Evolutionary conservation across 2,888 invertebrate species (phyloP), one percentile per base, ranked within the genome.

Genomic region (Agonopterix arenella): DNA sequence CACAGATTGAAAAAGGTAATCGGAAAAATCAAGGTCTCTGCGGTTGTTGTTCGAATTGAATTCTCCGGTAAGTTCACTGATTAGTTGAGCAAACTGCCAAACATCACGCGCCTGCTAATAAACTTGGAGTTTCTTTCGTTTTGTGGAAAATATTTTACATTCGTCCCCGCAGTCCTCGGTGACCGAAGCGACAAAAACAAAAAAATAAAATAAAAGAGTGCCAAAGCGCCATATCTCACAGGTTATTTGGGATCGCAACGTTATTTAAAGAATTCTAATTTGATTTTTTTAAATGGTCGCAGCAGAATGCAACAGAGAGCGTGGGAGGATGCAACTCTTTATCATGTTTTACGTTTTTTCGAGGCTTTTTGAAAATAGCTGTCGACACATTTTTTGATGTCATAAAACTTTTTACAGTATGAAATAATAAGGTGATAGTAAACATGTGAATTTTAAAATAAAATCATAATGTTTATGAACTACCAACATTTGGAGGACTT

Each of bases 211-310:
- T 67, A 64, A 72, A 62, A 68, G 64, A 52, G 5, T 64, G 63
- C 45, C 54, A 46, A 45, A 59, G 52, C 55, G 59, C 64, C 69
- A 73, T 75, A 76, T 73, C 62, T 76, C 73, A 74, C 71, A 57
- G 62, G 57, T 59, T 59, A 60, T 64, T 67, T 61, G 60, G 58
- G 54, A 66, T 51, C 53, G 66, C 66, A 66, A 68, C 57, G 61
- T 69, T n/a, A 76, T 77, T 78, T 68, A 63, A 76, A 71, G 76
- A 75, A 76, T 77, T 69, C 73, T 76, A 76, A 83, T 81, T 83
- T 74, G 66, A 74, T 72, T 73, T 70, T n/a, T 68, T 61, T 62
- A 71, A 70, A 64, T 54, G 57, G 56, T 53, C 64, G 54, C 57
- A 58, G 53, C 55, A 55, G 67, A 69, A 66, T 62, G 67, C 66